Conservation (phyloP, 1,140 invertebrate species). For the Drosophila lacertosa region DNA sequence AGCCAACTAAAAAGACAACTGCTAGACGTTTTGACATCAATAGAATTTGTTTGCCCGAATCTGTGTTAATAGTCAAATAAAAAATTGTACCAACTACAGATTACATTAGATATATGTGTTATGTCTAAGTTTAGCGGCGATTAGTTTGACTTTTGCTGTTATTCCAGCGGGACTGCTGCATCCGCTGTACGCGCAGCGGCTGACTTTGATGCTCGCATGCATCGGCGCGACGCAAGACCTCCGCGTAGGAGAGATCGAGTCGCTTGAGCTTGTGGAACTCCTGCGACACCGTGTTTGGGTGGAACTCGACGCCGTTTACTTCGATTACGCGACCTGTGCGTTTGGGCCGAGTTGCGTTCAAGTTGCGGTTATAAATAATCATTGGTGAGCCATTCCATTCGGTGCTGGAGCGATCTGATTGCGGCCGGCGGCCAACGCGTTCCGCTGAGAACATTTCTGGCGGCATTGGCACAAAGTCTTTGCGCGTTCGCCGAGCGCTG, state of each 20-base stretch:
- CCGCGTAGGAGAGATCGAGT: conserved; percentile 92
- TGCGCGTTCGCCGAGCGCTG: conserved; percentile 85
- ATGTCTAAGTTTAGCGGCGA: conserved; percentile 26
- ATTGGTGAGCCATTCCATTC: conserved; percentile 88
- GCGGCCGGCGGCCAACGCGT: conserved; percentile 10
- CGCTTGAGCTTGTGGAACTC: conserved; percentile 91
- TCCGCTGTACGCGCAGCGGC: conserved; percentile 23
- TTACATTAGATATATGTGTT: background rate
- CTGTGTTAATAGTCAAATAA: background rate
- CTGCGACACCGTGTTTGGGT: conserved; percentile 90
- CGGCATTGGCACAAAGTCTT: conserved; percentile 85
- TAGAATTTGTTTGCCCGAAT: background rate
- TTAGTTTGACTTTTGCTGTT: conserved; percentile 34
- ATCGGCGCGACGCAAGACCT: conserved; percentile 90
- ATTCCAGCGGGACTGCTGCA: conserved; percentile 42
- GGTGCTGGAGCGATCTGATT: conserved; percentile 86
- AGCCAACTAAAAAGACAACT: background rate
- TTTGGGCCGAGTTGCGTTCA: conserved; percentile 52
- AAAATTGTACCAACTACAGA: conserved; percentile 2
- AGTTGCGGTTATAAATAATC: conserved; percentile 87
- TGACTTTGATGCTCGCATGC: conserved; percentile 67
- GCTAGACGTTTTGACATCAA: background rate
- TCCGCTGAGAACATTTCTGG: conserved; percentile 59
- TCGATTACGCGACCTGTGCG: conserved; percentile 61
- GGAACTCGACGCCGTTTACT: conserved; percentile 85